These are phyloP conservation scores for Sphecodes monilicornis DNA, from an alignment of 2,888 invertebrate species.

Conservation along the genomic window DNA sequence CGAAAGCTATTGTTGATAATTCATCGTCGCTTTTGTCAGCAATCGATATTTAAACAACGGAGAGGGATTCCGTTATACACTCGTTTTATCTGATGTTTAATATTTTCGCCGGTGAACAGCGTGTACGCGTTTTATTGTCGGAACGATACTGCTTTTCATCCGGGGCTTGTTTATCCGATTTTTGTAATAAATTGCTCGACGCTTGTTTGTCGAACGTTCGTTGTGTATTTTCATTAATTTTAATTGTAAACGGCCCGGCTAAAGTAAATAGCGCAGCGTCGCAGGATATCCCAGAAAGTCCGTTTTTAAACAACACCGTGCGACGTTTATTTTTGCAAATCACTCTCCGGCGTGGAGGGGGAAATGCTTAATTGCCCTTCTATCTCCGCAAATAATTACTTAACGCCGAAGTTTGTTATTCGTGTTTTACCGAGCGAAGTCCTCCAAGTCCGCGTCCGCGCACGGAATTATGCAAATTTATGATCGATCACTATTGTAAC, in stretches of 20 bases:
- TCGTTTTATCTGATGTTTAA: conserved; percentile 3
- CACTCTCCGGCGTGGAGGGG: background rate
- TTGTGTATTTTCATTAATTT: conserved; percentile 19
- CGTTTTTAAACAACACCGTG: background rate
- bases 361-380: conserved; percentile 1
- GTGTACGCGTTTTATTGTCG: conserved; percentile 4
- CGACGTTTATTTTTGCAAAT: conserved; percentile 7
- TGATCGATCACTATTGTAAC: conserved; percentile 25
- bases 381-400: conserved; percentile 16
- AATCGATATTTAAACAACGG: background rate
- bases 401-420: conserved; percentile 5
- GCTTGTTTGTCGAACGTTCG: background rate
- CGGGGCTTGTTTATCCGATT: background rate
- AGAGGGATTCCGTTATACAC: background rate
- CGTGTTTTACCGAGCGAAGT: conserved; percentile 2
- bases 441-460: background rate
- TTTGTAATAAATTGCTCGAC: conserved; percentile 8
- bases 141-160: background rate
- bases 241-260: conserved; percentile 11
- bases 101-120: conserved; percentile 17
- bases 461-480: conserved; percentile 34
- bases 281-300: background rate
- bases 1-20: background rate
- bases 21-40: conserved; percentile 5
- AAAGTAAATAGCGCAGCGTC: background rate